phyloP scores from a whole-genome alignment of 2,888 invertebrate species.

The Drosophila prolongata region DNA sequence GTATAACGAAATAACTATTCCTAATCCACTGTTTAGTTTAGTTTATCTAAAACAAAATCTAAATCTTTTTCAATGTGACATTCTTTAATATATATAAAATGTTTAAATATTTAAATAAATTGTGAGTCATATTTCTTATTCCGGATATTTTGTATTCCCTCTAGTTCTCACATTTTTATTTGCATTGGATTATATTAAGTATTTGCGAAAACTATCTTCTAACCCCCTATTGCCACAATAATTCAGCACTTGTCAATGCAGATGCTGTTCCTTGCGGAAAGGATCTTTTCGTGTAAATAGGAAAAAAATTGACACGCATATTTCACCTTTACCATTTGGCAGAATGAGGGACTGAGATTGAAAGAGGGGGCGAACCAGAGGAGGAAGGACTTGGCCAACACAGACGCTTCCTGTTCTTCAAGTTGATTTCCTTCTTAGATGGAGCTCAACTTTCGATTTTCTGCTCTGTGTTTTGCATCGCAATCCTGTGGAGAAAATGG shows the following conservation, averaged over 20 bases:
- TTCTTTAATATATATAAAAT: too few relatives aligned
- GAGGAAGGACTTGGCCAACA: slow-evolving; percentile 8
- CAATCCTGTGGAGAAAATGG: slow-evolving; percentile 3
- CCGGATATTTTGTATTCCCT: too few relatives aligned
- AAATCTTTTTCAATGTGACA: too few relatives aligned
- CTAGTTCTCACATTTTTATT: background rate
- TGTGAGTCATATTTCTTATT: too few relatives aligned
- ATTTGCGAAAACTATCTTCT: slow-evolving; percentile 8
- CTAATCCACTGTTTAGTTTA: too few relatives aligned
- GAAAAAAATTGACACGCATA: slow-evolving; percentile 53
- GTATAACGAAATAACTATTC: too few relatives aligned
- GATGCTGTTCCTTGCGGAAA: slow-evolving; percentile 5
- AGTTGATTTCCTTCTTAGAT: slow-evolving; percentile 63
- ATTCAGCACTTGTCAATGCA: slow-evolving; percentile 40
- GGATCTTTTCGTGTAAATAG: slow-evolving; percentile 25
- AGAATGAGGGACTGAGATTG: slow-evolving; percentile 18
- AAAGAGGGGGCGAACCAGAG: background rate
- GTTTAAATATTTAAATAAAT: too few relatives aligned
- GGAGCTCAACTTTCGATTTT: slow-evolving; percentile 65
- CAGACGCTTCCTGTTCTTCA: slow-evolving; percentile 61
- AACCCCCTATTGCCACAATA: slow-evolving; percentile 16
- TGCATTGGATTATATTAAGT: background rate
- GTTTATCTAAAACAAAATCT: too few relatives aligned
- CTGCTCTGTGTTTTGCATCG: slow-evolving; percentile 38
- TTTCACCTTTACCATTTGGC: slow-evolving; percentile 45